These are phyloP conservation scores for Pseudolycoriella hygida DNA, from an alignment of 2,888 invertebrate genomes.

Conservation along the genomic window DNA sequence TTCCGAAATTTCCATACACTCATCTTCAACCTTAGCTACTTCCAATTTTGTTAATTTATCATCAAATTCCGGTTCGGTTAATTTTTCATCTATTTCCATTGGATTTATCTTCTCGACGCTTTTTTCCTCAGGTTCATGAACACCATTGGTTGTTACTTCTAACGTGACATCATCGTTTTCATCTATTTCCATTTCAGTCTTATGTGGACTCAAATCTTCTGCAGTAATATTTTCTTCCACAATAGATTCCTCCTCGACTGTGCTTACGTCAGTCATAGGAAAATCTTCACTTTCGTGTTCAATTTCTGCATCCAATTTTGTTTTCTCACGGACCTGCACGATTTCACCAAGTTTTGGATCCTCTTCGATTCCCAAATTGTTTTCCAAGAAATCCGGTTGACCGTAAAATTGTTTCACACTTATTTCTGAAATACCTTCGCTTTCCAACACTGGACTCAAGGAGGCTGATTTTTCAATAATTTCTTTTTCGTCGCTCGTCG, in stretches of 20 bases:
- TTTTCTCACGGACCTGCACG: slow-evolving; percentile 19
- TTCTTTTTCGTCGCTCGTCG: background rate
- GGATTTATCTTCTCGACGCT: background rate
- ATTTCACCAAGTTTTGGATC: slow-evolving; percentile 29
- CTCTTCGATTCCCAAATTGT: slow-evolving; percentile 28
- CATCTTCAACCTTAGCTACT: background rate
- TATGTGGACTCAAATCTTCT: background rate
- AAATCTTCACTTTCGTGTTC: background rate
- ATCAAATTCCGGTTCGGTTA: too few relatives aligned
- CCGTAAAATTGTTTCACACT: slow-evolving; percentile 30
- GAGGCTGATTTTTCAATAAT: slow-evolving; percentile 13
- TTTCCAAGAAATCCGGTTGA: slow-evolving; percentile 27
- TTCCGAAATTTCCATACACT: background rate
- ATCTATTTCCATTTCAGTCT: background rate
- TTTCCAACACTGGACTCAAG: slow-evolving; percentile 24
- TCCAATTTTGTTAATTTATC: background rate
- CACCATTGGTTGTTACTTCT: slow-evolving; percentile 1
- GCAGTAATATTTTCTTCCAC: background rate
- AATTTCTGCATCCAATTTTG: background rate
- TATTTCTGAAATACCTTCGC: slow-evolving; percentile 26
- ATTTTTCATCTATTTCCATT: background rate
- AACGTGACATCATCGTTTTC: background rate
- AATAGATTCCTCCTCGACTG: background rate
- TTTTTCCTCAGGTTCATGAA: background rate
- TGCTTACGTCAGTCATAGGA: background rate